A percentile compares a stretch with the other conserved stretches of the same genome.
phyloP scores from a whole-genome alignment of 2,113 vertebrate species.

The Trochalopteron elliotii region DNA sequence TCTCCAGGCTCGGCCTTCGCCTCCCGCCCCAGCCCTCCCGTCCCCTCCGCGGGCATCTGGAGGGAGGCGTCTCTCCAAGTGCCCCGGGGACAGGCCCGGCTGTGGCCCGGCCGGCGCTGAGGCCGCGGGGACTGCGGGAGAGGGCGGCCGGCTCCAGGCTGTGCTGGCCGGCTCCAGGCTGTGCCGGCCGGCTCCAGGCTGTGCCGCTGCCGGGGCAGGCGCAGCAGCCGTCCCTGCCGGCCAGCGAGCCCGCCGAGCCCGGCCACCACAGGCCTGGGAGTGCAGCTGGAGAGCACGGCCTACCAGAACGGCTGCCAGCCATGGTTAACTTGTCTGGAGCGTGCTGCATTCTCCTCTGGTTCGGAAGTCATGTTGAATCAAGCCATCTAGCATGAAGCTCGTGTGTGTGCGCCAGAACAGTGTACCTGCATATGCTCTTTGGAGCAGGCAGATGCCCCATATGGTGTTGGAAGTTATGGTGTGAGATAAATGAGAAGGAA shows the following conservation, averaged over 20 bases:
- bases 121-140: accelerated
- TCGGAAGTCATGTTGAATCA: neutral
- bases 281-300: neutral
- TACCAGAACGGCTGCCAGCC: neutral
- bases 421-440: neutral
- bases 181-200: accelerated
- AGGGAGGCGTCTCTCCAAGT: neutral
- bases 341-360: neutral
- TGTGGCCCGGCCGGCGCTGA: accelerated
- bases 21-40: accelerated
- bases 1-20: accelerated
- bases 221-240: accelerated
- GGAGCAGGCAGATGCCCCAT: neutral
- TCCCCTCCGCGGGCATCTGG: neutral
- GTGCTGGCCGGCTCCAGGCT: accelerated
- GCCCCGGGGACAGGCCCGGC: neutral
- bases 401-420: neutral
- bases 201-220: accelerated
- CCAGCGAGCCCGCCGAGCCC: accelerated
- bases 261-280: accelerated
- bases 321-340: neutral
- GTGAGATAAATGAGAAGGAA: neutral
- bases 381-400: neutral
- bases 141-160: neutral
- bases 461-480: neutral